Evolutionary conservation across 53 echinoderm and acorn worm species (phyloP), one percentile per base, ranked within the genome.

Genomic region (Antedon mediterranea): DNA sequence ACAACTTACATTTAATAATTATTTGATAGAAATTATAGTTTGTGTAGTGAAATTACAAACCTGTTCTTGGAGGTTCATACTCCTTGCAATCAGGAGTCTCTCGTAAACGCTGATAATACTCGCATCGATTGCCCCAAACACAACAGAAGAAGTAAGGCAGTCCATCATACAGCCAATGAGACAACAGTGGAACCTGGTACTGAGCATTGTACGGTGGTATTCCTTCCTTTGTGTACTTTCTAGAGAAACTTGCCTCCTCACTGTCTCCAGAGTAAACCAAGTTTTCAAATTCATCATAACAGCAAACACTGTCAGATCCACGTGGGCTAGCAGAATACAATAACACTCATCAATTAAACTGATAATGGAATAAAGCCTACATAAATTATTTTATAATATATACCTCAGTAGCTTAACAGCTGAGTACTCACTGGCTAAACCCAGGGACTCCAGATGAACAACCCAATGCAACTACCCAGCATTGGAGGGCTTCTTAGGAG

Each of bases 231-330:
- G 89, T 85, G 20, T 73, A 76, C 4, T 89, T 79, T 9, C 85
- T 77, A 0, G 98, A 92, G 81, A 92, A 92, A 30, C 92, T 89
- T 0, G 92, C 98, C 0, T 84, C 87, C 43, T 81, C 87, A 71
- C 89, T 89, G 76, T 97, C 98, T 0, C 98, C 92, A 2, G 98
- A 84, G 72, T 97, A 97, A 31, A 97, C 89, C 30, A 97, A 85
- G 43, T 97, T 91, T 75, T 92, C 92, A 31, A 82, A 83, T 43
- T 79, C 79, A 71, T 97, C 98, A 37, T 97, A 97, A 81, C 98
- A 97, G 43, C 98, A 97, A 0, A 83, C 77, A 0, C 89, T 92
- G 72, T 91, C 98, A 13, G 92, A 84, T 26, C 87, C 90, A 44
- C 89, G 90, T 11, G 98, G 79, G 73, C 98, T 97, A 57, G 2